Base-by-base conservation (phyloP, 2,113 vertebrate species). In the Istiophorus platypterus region DNA sequence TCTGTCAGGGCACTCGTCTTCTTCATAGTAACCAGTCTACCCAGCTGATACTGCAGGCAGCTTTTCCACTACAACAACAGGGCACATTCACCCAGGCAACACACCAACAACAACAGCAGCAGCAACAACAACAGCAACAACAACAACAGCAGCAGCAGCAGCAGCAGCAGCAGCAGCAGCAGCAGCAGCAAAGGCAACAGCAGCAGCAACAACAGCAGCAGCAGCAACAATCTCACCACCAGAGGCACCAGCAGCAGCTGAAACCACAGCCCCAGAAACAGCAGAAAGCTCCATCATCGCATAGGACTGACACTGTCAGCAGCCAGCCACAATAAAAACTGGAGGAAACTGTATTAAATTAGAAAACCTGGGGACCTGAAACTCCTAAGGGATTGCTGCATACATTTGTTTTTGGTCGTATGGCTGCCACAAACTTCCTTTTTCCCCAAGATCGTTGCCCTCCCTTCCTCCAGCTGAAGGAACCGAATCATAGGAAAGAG, bases 11-110 rank as follows among this genome's bases (percentile, higher is more conserved):
- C 80, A 95, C 97, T 67, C 95, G 96, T 84, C 94, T 99, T 91
- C 96, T 99, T 82, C 97, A 97, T 5, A 95, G 96, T 84, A 98
- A 96, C 86, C 97, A 97, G 92, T 97, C 98, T 0, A 92, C 97
- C 41, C 98, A 99, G 92, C 95, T 99, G 65, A 99, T 99, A 90
- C 96, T 99, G 57, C 98, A 98, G 93, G 97, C 97, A 91, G 96
- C 97, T 76, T 99, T 99, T 89, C 98, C 98, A 78, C 95, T 99
- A 80, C 98, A 96, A 74, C 95, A 99, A 80, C 97, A 97, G 93
- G 95, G 96, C 93, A 92, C 96, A 82, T 98, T 98, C 80, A 91
- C 96, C 67, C 95, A 96, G 82, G 92, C 97, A 26, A 95, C 96
- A 24, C 97, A 97, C 89, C 97, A 96, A 90, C 96, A 96, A 47